These are phyloP conservation scores for Pangasius larnaudii DNA, from an alignment of 2,797 vertebrate genomes.

Conservation along the genomic window DNA sequence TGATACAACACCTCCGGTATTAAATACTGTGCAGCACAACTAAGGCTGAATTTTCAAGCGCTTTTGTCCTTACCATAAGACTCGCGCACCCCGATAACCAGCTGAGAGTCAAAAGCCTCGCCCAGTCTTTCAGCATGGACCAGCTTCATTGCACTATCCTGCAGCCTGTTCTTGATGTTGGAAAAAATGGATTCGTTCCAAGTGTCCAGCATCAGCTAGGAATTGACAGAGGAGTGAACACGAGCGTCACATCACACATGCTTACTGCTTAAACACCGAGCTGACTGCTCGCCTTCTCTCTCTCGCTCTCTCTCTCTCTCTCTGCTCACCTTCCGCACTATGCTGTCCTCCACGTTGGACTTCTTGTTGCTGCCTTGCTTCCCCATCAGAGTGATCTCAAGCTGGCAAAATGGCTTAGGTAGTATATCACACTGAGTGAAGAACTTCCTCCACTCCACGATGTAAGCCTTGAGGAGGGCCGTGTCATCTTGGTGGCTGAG, in stretches of 20 bases:
- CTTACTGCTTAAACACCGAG: not conserved
- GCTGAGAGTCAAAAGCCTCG: conserved; percentile 95
- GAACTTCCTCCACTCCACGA: conserved; percentile 97
- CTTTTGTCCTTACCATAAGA: conserved; percentile 85
- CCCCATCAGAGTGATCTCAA: conserved; percentile 90
- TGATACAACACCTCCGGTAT: not conserved
- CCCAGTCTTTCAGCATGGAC: conserved; percentile 93
- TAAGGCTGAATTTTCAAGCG: not conserved
- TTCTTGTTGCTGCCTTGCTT: conserved; percentile 95
- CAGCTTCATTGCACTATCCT: conserved; percentile 97
- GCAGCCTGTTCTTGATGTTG: conserved; percentile 95
- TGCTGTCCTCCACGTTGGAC: conserved; percentile 95
- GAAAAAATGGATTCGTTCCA: conserved; percentile 99
- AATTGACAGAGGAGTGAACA: conserved; percentile 13
- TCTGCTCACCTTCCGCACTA: conserved; percentile 91
- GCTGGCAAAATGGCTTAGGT: conserved; percentile 94
- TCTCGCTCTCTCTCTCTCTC: not conserved
- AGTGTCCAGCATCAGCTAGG: conserved; percentile 93
- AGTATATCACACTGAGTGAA: conserved; percentile 97
- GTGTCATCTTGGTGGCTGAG: conserved; percentile 97
- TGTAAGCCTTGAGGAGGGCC: conserved; percentile 93
- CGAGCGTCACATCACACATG: not conserved
- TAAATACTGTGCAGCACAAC: not conserved
- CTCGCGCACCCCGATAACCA: conserved; percentile 95
- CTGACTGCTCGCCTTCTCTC: not conserved